A percentile compares a stretch with the other conserved stretches of the same genome.
These are phyloP conservation scores for Nasonia oneida DNA, from an alignment of 2,888 invertebrate species.

Conservation along the genomic window DNA sequence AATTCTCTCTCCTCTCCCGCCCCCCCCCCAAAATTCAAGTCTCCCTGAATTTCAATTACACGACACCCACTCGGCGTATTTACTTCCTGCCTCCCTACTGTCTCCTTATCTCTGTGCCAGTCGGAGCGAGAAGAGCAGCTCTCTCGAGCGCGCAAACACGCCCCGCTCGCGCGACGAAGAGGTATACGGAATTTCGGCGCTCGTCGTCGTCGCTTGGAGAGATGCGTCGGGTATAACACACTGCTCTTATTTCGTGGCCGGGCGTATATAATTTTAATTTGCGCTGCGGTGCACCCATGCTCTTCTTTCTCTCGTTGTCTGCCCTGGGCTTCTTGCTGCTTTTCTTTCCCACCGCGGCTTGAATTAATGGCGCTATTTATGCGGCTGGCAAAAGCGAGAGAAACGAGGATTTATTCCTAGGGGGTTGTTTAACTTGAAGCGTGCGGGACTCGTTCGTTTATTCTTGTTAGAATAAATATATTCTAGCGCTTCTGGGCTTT, in stretches of 20 bases:
- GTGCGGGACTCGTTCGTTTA: background rate
- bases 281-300: background rate
- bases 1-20: too few species aligned
- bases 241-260: slow-evolving; percentile 25
- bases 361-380: background rate
- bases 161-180: background rate
- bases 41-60: slow-evolving; percentile 30
- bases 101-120: slow-evolving; percentile 14
- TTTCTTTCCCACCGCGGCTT: background rate
- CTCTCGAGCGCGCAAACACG: slow-evolving; percentile 8
- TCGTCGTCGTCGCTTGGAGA: background rate
- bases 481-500: background rate
- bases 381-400: background rate
- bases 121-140: background rate
- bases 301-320: background rate
- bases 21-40: background rate
- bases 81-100: background rate
- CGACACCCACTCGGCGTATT: background rate
- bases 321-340: background rate
- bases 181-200: background rate
- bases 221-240: slow-evolving; percentile 7
- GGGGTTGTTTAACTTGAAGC: background rate
- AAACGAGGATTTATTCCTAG: background rate
- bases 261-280: slow-evolving; percentile 35
- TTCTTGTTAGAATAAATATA: background rate